phyloP scores from a whole-genome alignment of 2,797 vertebrate species.

The Eupleurogrammus muticus region DNA sequence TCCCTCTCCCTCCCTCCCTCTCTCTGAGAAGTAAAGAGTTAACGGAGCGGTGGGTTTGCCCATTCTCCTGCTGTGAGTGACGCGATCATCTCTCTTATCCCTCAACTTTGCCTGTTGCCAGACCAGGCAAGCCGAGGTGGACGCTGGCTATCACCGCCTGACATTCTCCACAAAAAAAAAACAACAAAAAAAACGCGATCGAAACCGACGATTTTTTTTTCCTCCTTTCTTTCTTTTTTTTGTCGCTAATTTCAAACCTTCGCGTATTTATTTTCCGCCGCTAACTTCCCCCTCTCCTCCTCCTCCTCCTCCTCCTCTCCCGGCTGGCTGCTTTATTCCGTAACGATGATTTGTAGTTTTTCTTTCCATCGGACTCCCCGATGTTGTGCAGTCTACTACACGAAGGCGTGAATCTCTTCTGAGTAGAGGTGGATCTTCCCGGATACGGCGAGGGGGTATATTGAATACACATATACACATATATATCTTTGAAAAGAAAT shows the following conservation, averaged over 20 bases:
- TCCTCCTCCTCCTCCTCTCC: no score
- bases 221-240: no score
- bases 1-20: background rate
- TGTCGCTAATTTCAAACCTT: slow-evolving; percentile 29
- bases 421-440: slow-evolving; percentile 88
- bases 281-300: slow-evolving; percentile 61
- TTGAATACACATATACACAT: slow-evolving; percentile 14
- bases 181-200: slow-evolving; percentile 72
- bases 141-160: slow-evolving; percentile 82
- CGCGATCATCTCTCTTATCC: slow-evolving; percentile 92
- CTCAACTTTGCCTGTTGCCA: slow-evolving; percentile 94
- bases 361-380: slow-evolving; percentile 80
- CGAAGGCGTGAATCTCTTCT: slow-evolving; percentile 83
- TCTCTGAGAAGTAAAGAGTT: slow-evolving; percentile 81
- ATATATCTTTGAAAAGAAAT: slow-evolving; percentile 25
- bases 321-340: slow-evolving; percentile 49
- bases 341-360: slow-evolving; percentile 78
- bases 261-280: slow-evolving; percentile 37
- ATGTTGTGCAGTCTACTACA: slow-evolving; percentile 80
- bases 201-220: slow-evolving; percentile 17
- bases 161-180: no score
- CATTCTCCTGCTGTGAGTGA: slow-evolving; percentile 91
- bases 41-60: slow-evolving; percentile 85
- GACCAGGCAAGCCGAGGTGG: slow-evolving; percentile 82
- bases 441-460: slow-evolving; percentile 84